phyloP scores from a whole-genome alignment of 2,113 vertebrate genomes.

The Hiodon alosoides region DNA sequence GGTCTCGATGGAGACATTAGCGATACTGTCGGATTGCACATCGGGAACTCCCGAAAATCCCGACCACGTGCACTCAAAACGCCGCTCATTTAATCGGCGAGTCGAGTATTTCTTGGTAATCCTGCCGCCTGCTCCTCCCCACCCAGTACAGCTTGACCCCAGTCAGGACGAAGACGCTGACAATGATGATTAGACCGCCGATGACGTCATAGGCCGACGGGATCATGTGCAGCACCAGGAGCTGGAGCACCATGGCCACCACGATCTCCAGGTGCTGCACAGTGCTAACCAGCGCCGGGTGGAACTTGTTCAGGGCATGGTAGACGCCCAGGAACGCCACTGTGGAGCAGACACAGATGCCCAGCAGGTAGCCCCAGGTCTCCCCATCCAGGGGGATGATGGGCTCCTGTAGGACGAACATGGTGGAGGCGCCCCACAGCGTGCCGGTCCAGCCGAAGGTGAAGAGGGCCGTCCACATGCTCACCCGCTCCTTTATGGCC shows the following conservation, averaged over 20 bases:
- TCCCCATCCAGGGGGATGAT: conserved; percentile 71
- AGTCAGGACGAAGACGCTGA: conserved; percentile 72
- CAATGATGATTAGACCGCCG: conserved; percentile 74
- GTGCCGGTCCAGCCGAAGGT: conserved; percentile 90
- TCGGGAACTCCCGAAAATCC: neutral
- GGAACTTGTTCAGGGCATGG: conserved; percentile 80
- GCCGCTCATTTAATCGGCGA: conserved; percentile 81
- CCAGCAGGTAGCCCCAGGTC: conserved; percentile 74
- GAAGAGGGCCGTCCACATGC: conserved; percentile 86
- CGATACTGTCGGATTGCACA: conserved; percentile 27
- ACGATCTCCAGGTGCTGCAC: conserved; percentile 87
- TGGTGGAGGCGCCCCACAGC: conserved; percentile 70
- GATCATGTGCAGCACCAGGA: conserved; percentile 67
- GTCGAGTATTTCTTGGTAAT: conserved; percentile 89
- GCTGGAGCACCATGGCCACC: conserved; percentile 77
- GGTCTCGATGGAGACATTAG: conserved; percentile 34
- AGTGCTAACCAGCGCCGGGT: conserved; percentile 85
- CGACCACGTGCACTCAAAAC: neutral
- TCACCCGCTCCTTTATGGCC: conserved; percentile 82
- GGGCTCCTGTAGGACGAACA: conserved; percentile 84
- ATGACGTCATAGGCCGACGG: conserved; percentile 75
- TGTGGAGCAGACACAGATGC: conserved; percentile 76
- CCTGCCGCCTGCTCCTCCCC: conserved; percentile 66
- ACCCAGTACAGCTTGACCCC: conserved; percentile 72
- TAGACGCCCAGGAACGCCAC: conserved; percentile 86